These are phyloP conservation scores for Thymelicus acteon DNA, from an alignment of 2,888 invertebrate genomes.

Conservation along the genomic window DNA sequence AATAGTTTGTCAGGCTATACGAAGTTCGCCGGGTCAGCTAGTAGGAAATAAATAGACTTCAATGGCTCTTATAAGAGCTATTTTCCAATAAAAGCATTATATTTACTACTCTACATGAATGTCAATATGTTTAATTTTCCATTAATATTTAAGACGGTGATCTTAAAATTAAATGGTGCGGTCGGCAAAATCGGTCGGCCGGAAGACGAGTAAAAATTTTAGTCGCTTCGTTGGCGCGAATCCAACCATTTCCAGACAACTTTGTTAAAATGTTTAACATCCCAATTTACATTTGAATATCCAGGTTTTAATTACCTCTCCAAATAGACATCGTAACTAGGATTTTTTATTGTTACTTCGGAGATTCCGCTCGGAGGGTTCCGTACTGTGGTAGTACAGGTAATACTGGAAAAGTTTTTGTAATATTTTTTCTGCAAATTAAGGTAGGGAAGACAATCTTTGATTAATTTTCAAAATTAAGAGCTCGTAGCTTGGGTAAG, in stretches of 20 bases:
- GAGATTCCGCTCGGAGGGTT: too few species aligned
- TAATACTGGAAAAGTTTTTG: too few species aligned
- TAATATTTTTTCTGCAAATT: too few species aligned
- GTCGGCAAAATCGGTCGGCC: background rate
- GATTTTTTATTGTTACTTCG: background rate
- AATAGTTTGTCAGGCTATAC: too few species aligned
- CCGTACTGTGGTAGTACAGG: too few species aligned
- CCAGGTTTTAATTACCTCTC: constrained; percentile 36
- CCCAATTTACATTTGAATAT: constrained; percentile 41
- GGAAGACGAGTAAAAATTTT: constrained; percentile 8
- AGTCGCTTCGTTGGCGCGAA: constrained; percentile 14
- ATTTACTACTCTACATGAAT: background rate
- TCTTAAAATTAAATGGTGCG: background rate
- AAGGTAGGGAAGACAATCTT: too few species aligned
- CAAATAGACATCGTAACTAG: constrained; percentile 27
- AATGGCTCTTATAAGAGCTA: too few species aligned
- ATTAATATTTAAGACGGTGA: constrained; percentile 7
- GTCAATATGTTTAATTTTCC: background rate
- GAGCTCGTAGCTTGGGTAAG: too few species aligned
- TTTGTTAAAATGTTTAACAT: constrained; percentile 40
- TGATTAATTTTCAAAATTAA: too few species aligned
- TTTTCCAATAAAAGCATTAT: too few species aligned
- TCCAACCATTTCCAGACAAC: constrained; percentile 32
- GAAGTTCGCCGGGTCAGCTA: too few species aligned
- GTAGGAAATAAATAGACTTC: too few species aligned